Base-by-base conservation (phyloP, 2,797 vertebrate species). In the Takifugu ocellatus region DNA sequence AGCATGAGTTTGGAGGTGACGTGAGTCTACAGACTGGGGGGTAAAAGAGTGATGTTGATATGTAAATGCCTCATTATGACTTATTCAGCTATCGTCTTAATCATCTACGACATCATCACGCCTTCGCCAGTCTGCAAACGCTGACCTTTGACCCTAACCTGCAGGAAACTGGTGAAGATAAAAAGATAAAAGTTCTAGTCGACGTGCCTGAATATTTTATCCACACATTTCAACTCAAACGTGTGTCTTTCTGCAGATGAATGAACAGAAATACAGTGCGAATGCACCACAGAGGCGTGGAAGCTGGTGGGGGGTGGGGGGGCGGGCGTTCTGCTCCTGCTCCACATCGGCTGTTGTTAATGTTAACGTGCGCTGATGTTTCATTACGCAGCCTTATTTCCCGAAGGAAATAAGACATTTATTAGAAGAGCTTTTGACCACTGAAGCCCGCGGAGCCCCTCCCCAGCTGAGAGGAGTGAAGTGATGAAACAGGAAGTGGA, bases 361-460 rank as follows among this genome's bases (percentile, higher is more conserved):
- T 42, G 45, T 55, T 62, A 27, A 3, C 16, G 45, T 49, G 49
- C 51, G 21, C 27, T n/a, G 25, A 36, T 17, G 56, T 75, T 74
- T 79, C 60, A 83, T 81, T 75, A 70, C 59, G 51, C 0, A 10
- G 48, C 54, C 61, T 70, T 67, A 86, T 87, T 88, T 86, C 87
- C 81, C 81, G 25, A 2, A 61, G 73, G 84, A 83, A 79, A 82
- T 79, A 70, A 68, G 56, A 26, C 45, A 8, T 69, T 74, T 66
- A 77, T 77, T 70, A 63, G 55, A 54, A 39, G 45, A 66, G 61
- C 24, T 25, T 73, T 66, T 75, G 71, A 12, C 11, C 42, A 4
- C 7, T 10, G 3, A 43, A 85, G 83, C 71, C 84, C 66, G 63
- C 81, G 74, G 69, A 75, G 24, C 70, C 77, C 84, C 82, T 83